These are phyloP conservation scores for Synanthedon vespiformis DNA, from an alignment of 2,888 invertebrate genomes.

Conservation along the genomic window DNA sequence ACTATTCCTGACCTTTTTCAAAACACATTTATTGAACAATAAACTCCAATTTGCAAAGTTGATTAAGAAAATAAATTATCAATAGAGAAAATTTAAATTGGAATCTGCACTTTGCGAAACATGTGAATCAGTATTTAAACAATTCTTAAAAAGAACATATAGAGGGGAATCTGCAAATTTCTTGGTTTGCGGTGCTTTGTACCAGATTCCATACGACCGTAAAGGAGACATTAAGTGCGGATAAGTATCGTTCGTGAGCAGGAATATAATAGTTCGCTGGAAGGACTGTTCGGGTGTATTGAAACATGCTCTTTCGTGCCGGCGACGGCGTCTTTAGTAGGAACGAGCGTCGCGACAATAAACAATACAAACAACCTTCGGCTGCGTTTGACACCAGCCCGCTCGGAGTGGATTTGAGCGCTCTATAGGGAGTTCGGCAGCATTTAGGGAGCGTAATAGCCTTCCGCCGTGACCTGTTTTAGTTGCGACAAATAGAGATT, in stretches of 20 bases:
- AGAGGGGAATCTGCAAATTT: not conserved
- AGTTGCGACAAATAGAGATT: conserved; percentile 70
- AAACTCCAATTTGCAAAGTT: too few relatives aligned
- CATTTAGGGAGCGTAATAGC: conserved; percentile 69
- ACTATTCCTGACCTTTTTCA: too few relatives aligned
- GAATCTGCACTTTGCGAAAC: too few relatives aligned
- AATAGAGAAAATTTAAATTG: too few relatives aligned
- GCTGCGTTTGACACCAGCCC: conserved; percentile 69
- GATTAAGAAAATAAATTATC: too few relatives aligned
- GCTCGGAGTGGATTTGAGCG: conserved; percentile 67
- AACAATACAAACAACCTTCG: conserved; percentile 69
- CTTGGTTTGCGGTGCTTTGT: not conserved
- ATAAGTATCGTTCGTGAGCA: conserved; percentile 38
- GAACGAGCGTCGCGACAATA: conserved; percentile 63
- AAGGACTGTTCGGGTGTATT: conserved; percentile 41
- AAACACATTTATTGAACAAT: too few relatives aligned
- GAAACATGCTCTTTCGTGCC: conserved; percentile 45
- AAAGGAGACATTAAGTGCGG: conserved; percentile 34
- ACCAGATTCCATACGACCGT: conserved; percentile 18
- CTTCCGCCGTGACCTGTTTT: conserved; percentile 68
- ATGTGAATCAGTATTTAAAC: too few relatives aligned
- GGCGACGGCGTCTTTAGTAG: conserved; percentile 51
- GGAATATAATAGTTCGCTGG: conserved; percentile 40
- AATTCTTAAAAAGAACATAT: too few relatives aligned
- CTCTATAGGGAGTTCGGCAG: conserved; percentile 65